A percentile compares a stretch with the other conserved stretches of the same genome.
phyloP scores from a whole-genome alignment of 2,888 invertebrate species.

The Eustalomyia histrio region DNA sequence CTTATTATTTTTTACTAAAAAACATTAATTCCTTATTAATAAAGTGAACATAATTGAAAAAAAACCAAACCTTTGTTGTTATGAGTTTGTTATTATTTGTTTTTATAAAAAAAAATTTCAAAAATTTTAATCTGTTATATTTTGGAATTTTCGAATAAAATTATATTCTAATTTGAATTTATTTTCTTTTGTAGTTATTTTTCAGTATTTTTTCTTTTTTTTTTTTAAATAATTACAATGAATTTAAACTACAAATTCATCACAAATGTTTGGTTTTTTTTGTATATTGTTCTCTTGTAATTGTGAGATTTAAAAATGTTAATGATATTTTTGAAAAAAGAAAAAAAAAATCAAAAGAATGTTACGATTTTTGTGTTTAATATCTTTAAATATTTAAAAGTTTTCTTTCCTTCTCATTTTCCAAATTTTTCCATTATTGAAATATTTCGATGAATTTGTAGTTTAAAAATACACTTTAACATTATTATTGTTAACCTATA shows the following conservation, averaged over 20 bases:
- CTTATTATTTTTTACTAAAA: conserved; percentile 41
- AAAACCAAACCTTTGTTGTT: conserved; percentile 64
- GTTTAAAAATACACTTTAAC: conserved; percentile 46
- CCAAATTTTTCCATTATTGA: conserved; percentile 17
- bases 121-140: conserved; percentile 9
- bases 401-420: not conserved
- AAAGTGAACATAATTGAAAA: conserved; percentile 52
- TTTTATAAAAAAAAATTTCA: conserved; percentile 30
- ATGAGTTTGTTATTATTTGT: conserved; percentile 59
- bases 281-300: conserved; percentile 18
- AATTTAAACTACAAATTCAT: conserved; percentile 63
- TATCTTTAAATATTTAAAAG: conserved; percentile 13
- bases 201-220: conserved; percentile 33
- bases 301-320: conserved; percentile 20
- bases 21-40: conserved; percentile 48
- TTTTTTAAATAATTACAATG: conserved; percentile 10
- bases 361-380: conserved; percentile 12
- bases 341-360: conserved; percentile 2
- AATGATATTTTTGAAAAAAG: not conserved
- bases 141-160: conserved; percentile 4
- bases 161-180: conserved; percentile 8
- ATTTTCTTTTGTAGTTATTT: conserved; percentile 51
- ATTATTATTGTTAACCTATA: not conserved
- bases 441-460: conserved; percentile 57
- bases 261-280: conserved; percentile 61